phyloP scores from a whole-genome alignment of 2,797 vertebrate species.

The Babyrousa celebensis region DNA sequence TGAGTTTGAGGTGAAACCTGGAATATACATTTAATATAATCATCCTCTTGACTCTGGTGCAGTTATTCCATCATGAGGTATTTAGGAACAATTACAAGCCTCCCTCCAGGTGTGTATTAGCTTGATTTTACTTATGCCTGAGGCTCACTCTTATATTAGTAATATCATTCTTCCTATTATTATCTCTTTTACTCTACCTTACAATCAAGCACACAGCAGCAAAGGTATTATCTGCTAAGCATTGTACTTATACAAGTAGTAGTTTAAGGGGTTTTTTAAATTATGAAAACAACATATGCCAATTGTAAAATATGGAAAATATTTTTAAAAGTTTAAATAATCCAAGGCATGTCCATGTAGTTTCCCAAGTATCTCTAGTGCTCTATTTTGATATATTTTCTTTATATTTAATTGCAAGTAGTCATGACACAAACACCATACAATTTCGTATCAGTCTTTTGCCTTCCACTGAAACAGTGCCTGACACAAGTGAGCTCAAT shows the following conservation, averaged over 20 bases:
- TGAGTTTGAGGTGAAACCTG: neutral
- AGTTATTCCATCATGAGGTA: neutral
- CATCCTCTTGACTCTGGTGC: neutral
- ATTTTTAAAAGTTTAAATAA: neutral
- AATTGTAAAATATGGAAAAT: slow-evolving; percentile 3
- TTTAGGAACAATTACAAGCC: neutral
- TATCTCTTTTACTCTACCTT: neutral
- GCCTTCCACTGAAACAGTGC: neutral
- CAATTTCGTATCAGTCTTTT: neutral
- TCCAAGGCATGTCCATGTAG: neutral
- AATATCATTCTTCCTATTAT: neutral
- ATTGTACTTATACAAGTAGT: slow-evolving; percentile 4
- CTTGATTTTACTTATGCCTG: neutral
- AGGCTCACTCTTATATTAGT: neutral
- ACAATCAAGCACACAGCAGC: neutral
- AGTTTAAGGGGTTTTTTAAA: neutral
- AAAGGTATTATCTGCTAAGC: neutral
- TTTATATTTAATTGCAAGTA: slow-evolving; percentile 11
- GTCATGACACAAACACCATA: neutral
- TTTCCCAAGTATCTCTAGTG: neutral
- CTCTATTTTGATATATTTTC: neutral
- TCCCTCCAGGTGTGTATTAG: neutral
- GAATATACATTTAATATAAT: neutral
- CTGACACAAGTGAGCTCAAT: neutral
- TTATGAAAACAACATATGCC: neutral